Evolutionary conservation across 2,113 vertebrate species (phyloP).

Genomic region (Burhinus oedicnemus): DNA sequence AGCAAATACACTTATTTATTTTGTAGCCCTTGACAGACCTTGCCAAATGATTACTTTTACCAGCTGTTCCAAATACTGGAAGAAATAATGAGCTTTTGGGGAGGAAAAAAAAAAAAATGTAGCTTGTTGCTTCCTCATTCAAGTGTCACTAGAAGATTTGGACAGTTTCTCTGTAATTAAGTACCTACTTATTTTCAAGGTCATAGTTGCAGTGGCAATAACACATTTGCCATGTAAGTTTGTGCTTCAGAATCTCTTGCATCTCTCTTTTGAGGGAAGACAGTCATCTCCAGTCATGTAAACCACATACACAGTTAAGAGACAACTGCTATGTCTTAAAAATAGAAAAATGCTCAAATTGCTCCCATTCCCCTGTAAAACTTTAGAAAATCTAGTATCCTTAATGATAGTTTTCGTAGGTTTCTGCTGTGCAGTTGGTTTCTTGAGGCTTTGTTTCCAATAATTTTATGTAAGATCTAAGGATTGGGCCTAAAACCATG

Average conservation of each 20-base stretch:
- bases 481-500: fast-evolving
- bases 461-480: not conserved
- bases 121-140: not conserved
- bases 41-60: conserved; percentile 13
- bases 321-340: not conserved
- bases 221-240: not conserved
- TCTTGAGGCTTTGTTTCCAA: not conserved
- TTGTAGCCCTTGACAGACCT: conserved; percentile 13
- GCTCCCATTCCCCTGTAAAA: fast-evolving
- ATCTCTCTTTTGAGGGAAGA: not conserved
- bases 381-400: not conserved
- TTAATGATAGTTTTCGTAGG: not conserved
- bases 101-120: not conserved
- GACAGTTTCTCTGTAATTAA: not conserved
- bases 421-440: not conserved
- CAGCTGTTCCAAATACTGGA: conserved; percentile 35
- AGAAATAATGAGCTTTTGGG: not conserved
- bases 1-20: not conserved
- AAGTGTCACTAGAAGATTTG: not conserved
- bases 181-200: not conserved
- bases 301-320: not conserved
- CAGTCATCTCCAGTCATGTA: not conserved
- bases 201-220: conserved; percentile 37
- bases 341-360: not conserved
- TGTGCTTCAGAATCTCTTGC: not conserved